Base-by-base conservation (phyloP, 2,113 vertebrate species). In the Eubucco bourcierii region DNA sequence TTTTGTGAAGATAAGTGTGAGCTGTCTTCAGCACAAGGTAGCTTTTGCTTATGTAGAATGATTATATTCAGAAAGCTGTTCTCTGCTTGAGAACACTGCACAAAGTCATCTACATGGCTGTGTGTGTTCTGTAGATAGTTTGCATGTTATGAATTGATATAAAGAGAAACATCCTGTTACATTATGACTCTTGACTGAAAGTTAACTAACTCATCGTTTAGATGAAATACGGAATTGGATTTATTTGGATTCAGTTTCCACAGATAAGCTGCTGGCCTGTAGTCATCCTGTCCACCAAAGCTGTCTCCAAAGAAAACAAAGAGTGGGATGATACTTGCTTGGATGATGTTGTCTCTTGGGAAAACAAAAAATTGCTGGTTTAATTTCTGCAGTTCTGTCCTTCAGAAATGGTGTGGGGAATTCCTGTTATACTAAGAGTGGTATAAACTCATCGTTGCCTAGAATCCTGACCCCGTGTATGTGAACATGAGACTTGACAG, bases 11-110 rank as follows among this genome's bases (percentile, higher is more conserved):
- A 70, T 27, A 70, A 52, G 24, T 70, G 18, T 85, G 74, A 39
- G 67, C 39, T 66, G 87, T 71, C 67, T 96, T 96, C 80, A 91
- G 81, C 75, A 90, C 81, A 93, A 92, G 81, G 71, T 65, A 44
- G 78, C 70, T 84, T 95, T 96, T 90, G 90, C 63, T 77, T 93
- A 86, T 63, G 66, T 95, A 85, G 81, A 92, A 85, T 85, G 2
- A 71, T 88, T 92, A n/a, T 66, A 46, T 96, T 80, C 47, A 84
- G 66, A 84, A 92, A 63, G 63, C 72, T 97, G 16, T 44, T 23
- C 58, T 95, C 80, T 80, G 59, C 74, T 75, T 75, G 46, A 44
- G 23, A 50, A 59, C 39, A 12, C 75, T 90, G 75, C 75, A 63
- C 39, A 20, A 80, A 80, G 44, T 75, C 39, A 70, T 77, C 91